These are phyloP conservation scores for Strix occidentalis DNA, from an alignment of 2,797 vertebrate species.

Conservation along the genomic window DNA sequence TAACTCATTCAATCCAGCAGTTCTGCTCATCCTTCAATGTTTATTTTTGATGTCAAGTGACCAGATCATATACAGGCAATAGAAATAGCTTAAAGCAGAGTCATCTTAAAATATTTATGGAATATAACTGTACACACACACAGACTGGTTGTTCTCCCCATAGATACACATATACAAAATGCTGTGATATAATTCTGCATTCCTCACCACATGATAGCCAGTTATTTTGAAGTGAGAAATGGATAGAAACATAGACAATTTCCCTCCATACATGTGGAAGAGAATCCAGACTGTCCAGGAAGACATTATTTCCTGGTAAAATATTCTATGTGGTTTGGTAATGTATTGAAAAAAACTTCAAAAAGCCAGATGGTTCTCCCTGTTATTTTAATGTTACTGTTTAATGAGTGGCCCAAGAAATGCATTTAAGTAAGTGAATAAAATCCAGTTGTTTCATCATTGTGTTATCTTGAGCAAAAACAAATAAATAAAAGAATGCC, in stretches of 20 bases:
- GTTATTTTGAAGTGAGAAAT: conserved; percentile 42
- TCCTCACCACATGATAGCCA: not conserved
- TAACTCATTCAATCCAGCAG: not conserved
- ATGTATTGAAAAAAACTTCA: conserved; percentile 56
- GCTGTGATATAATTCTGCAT: not conserved
- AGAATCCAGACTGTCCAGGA: conserved; percentile 41
- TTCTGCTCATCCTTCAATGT: not conserved
- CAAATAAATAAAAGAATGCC: conserved; percentile 73
- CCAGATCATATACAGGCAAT: not conserved
- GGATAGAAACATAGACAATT: conserved; percentile 1
- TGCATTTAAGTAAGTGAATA: conserved; percentile 55
- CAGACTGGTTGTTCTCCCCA: rapidly evolving
- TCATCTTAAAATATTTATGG: not conserved
- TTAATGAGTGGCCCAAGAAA: conserved; percentile 64
- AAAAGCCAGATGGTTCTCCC: conserved; percentile 69
- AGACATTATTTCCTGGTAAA: conserved; percentile 65
- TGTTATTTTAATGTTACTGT: conserved; percentile 59
- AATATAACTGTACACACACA: not conserved
- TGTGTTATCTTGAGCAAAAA: conserved; percentile 69
- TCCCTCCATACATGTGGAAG: conserved; percentile 33
- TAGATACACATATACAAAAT: not conserved
- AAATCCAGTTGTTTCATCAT: conserved; percentile 64
- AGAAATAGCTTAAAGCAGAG: not conserved
- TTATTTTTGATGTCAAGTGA: not conserved
- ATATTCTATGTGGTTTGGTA: conserved; percentile 63